These are phyloP conservation scores for Epinotia demarniana DNA, from an alignment of 2,888 invertebrate species.

Conservation along the genomic window DNA sequence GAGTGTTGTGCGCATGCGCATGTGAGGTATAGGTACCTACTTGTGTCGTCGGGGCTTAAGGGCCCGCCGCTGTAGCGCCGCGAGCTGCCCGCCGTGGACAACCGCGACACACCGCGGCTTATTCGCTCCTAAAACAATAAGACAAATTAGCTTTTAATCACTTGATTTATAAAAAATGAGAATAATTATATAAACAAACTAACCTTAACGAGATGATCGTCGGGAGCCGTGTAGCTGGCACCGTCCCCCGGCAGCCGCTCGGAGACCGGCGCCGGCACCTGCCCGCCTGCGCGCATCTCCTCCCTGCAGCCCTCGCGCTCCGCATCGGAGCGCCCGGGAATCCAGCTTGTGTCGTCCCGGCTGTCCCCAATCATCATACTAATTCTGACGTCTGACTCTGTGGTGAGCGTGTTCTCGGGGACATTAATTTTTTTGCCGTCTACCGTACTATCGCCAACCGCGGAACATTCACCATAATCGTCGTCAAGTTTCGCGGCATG, in stretches of 20 bases:
- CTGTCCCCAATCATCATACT: conserved; percentile 10
- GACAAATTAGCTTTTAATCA: neutral
- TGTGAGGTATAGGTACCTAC: conserved; percentile 62
- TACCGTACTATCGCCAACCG: neutral
- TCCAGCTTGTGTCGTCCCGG: neutral
- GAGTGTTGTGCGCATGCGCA: neutral
- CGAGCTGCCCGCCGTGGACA: conserved; percentile 58
- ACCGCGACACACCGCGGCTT: conserved; percentile 64
- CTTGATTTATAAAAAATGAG: neutral
- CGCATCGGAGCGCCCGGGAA: neutral
- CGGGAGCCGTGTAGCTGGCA: conserved; percentile 74
- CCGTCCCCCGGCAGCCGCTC: conserved; percentile 79
- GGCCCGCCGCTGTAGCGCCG: conserved; percentile 61
- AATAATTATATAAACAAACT: neutral
- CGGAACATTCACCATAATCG: neutral
- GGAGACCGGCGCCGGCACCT: conserved; percentile 56
- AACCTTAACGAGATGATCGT: conserved; percentile 63
- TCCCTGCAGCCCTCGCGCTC: neutral
- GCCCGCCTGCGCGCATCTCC: conserved; percentile 2
- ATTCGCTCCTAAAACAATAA: conserved; percentile 60
- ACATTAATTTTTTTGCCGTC: neutral
- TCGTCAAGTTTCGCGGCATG: neutral
- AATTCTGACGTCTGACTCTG: neutral
- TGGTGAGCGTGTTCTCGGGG: neutral
- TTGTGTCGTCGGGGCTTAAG: conserved; percentile 60